phyloP scores from a whole-genome alignment of 1,140 invertebrate genomes.

The Psilanteris sp. region DNA sequence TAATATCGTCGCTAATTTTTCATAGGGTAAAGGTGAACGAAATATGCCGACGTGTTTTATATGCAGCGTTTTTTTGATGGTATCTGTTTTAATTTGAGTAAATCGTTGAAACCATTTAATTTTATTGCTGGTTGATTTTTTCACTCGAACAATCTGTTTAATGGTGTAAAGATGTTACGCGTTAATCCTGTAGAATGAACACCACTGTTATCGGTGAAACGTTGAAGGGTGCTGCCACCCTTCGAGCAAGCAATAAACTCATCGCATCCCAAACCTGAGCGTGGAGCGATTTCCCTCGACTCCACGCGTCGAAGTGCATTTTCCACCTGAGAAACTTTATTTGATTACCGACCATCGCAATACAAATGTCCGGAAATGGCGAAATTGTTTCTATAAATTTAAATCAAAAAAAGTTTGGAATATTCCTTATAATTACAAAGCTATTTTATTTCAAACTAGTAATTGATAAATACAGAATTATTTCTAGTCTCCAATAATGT shows the following conservation, averaged over 20 bases:
- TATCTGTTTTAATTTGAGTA: too few species aligned
- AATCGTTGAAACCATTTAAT: too few species aligned
- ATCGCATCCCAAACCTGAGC: slow-evolving; percentile 48
- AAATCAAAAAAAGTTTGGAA: slow-evolving; percentile 31
- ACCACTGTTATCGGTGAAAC: slow-evolving; percentile 43
- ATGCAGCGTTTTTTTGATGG: too few species aligned
- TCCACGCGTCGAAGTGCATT: slow-evolving; percentile 49
- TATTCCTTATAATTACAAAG: slow-evolving; percentile 45
- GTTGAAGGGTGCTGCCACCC: slow-evolving; percentile 75
- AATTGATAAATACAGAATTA: too few species aligned
- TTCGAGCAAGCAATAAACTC: slow-evolving; percentile 66
- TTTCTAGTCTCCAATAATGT: too few species aligned
- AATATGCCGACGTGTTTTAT: too few species aligned
- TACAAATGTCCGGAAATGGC: slow-evolving; percentile 51
- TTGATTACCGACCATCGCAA: slow-evolving; percentile 67
- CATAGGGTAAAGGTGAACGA: too few species aligned
- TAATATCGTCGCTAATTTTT: too few species aligned
- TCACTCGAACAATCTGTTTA: slow-evolving; percentile 39
- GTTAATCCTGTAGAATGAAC: slow-evolving; percentile 39
- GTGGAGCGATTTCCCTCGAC: slow-evolving; percentile 63
- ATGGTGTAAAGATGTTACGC: slow-evolving; percentile 46
- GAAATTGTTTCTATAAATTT: slow-evolving; percentile 38
- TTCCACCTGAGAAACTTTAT: slow-evolving; percentile 60
- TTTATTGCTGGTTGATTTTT: too few species aligned
- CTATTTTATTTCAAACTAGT: too few species aligned